A percentile compares a stretch with the other conserved stretches of the same genome.
phyloP scores from a whole-genome alignment of 2,888 invertebrate species.

The Pelosia muscerda region DNA sequence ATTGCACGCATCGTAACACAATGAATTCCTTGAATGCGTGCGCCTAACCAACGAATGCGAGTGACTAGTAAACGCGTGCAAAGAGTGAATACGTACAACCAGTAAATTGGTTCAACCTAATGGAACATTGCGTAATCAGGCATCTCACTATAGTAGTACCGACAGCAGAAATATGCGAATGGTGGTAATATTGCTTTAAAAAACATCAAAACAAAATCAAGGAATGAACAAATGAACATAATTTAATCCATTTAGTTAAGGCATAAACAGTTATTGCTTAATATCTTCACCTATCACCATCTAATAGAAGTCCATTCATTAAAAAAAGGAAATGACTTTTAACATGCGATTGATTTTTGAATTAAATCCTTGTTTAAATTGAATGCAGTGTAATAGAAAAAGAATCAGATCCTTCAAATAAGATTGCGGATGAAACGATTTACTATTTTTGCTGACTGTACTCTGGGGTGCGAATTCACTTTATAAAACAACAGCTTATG shows the following conservation, averaged over 20 bases:
- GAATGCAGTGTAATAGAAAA: not conserved
- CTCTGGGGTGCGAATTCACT: not conserved
- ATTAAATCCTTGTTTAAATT: not conserved
- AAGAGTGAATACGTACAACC: not conserved
- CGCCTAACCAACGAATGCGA: not conserved
- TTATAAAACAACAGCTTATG: not conserved
- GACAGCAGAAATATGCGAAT: not conserved
- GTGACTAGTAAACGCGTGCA: not conserved
- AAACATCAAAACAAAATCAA: too few species aligned
- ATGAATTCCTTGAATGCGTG: conserved; percentile 6
- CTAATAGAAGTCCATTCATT: too few species aligned
- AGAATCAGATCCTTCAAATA: not conserved
- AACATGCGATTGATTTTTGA: too few species aligned
- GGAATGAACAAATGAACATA: too few species aligned
- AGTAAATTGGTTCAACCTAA: not conserved
- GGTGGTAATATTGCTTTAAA: not conserved
- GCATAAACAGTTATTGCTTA: too few species aligned
- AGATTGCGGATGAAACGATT: not conserved
- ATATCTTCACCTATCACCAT: too few species aligned
- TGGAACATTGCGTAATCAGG: conserved; percentile 1
- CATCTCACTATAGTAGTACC: not conserved
- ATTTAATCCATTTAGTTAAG: too few species aligned
- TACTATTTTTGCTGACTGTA: not conserved
- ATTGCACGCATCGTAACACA: not conserved
- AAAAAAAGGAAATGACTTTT: too few species aligned